These are phyloP conservation scores for Agonum fuliginosum DNA, from an alignment of 2,888 invertebrate genomes.

Conservation along the genomic window DNA sequence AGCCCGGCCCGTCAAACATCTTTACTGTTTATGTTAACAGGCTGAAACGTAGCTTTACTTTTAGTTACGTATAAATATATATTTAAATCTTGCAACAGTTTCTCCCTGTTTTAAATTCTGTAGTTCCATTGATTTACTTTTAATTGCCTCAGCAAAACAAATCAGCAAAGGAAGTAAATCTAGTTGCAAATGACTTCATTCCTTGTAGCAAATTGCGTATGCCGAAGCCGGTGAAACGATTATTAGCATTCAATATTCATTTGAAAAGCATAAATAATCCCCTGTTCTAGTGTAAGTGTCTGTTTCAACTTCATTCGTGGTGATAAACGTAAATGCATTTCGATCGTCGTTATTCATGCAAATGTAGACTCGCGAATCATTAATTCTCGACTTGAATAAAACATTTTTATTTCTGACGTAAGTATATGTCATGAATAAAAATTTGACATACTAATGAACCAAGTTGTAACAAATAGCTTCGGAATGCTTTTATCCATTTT, in stretches of 20 bases:
- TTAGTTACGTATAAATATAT: no score
- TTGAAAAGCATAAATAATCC: conserved; percentile 38
- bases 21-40: no score
- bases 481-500: conserved; percentile 38
- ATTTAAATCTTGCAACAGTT: no score
- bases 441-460: conserved; percentile 41
- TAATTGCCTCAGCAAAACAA: background rate
- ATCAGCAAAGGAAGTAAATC: conserved; percentile 1
- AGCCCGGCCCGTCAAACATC: no score
- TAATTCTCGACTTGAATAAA: conserved; percentile 41
- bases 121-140: background rate
- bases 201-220: background rate
- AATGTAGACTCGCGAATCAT: conserved; percentile 35
- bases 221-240: background rate
- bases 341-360: conserved; percentile 42
- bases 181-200: background rate
- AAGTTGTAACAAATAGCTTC: conserved; percentile 31
- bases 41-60: no score
- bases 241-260: conserved; percentile 40
- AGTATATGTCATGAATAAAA: conserved; percentile 37
- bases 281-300: conserved; percentile 4
- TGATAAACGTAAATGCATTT: conserved; percentile 46
- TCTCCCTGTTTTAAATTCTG: background rate
- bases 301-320: conserved; percentile 21
- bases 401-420: conserved; percentile 40